Evolutionary conservation across 2,113 vertebrate genomes (phyloP).

Genomic region (Platysteira castanea): DNA sequence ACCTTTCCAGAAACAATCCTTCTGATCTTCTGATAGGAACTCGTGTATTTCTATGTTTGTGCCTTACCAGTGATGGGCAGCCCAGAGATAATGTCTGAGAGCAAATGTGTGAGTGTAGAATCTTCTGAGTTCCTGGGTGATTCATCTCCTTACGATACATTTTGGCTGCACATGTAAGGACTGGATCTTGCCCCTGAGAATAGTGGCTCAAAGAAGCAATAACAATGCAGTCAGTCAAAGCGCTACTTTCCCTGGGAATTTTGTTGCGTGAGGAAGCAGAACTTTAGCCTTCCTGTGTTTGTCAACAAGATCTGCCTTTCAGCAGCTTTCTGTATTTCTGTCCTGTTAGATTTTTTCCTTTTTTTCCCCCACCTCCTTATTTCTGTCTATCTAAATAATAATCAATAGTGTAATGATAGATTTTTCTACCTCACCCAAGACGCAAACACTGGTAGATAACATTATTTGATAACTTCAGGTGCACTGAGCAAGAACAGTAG

Average conservation of each 20-base stretch:
- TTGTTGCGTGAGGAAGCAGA: conserved; percentile 1
- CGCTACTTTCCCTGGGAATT: conserved; percentile 21
- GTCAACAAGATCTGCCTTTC: background rate
- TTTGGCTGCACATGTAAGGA: conserved; percentile 7
- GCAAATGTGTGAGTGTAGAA: background rate
- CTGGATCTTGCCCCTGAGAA: conserved; percentile 20
- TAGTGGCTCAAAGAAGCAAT: conserved; percentile 18
- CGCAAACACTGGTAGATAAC: background rate
- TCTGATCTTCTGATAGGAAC: background rate
- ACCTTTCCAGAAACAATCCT: background rate
- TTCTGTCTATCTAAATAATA: background rate
- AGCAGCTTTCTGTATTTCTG: background rate
- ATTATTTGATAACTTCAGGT: background rate
- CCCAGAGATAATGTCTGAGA: background rate
- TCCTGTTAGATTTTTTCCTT: background rate
- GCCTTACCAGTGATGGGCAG: background rate
- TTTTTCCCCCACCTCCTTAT: background rate
- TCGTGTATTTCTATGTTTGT: background rate
- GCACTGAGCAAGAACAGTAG: background rate
- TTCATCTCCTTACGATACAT: background rate
- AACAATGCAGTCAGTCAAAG: conserved; percentile 14
- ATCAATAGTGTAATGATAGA: background rate
- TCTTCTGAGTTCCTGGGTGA: background rate
- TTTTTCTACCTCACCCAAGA: background rate
- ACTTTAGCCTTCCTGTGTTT: conserved; percentile 10